A percentile compares a stretch with the other conserved stretches of the same genome.
Evolutionary conservation across 92 coral and sea anemone species (phyloP).

Genomic region (Epizoanthus fatuus): DNA sequence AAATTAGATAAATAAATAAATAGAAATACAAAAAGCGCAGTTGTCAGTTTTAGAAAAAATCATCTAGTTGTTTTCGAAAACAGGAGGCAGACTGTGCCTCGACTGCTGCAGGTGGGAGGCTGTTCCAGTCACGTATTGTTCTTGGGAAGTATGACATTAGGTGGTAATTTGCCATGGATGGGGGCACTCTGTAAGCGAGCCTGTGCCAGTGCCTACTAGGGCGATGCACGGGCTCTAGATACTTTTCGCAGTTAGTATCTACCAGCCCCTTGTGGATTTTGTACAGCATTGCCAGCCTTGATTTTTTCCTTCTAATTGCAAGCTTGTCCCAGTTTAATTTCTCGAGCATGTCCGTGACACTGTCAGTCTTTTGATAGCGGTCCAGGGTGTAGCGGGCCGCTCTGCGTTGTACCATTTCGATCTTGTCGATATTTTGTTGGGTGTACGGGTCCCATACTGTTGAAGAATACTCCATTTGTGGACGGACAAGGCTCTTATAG

Average conservation of each 20-base stretch:
- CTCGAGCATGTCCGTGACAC: too few relatives aligned
- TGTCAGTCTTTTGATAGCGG: too few relatives aligned
- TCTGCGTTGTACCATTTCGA: too few relatives aligned
- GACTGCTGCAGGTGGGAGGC: conserved; percentile 6
- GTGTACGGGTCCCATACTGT: conserved; percentile 1
- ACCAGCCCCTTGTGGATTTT: too few relatives aligned
- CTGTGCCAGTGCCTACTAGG: neutral
- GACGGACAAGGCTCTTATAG: too few relatives aligned
- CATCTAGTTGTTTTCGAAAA: conserved; percentile 21
- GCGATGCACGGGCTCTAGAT: neutral
- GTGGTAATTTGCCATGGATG: conserved; percentile 3
- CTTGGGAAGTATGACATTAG: conserved; percentile 1
- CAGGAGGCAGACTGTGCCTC: conserved; percentile 19
- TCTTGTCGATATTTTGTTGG: conserved; percentile 4
- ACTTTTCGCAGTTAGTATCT: too few relatives aligned
- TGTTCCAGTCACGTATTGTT: conserved; percentile 6
- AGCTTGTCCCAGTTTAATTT: too few relatives aligned
- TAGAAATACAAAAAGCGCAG: too few relatives aligned
- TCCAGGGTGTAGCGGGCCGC: neutral
- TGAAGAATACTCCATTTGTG: neutral
- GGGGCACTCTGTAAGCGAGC: neutral
- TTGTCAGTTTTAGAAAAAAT: neutral
- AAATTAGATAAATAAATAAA: too few relatives aligned
- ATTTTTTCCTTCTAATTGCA: too few relatives aligned
- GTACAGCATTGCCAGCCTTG: too few relatives aligned